A percentile compares a stretch with the other conserved stretches of the same genome.
Conservation (phyloP, 2,797 vertebrate genomes). For the Sternarchorhynchus goeldii region DNA sequence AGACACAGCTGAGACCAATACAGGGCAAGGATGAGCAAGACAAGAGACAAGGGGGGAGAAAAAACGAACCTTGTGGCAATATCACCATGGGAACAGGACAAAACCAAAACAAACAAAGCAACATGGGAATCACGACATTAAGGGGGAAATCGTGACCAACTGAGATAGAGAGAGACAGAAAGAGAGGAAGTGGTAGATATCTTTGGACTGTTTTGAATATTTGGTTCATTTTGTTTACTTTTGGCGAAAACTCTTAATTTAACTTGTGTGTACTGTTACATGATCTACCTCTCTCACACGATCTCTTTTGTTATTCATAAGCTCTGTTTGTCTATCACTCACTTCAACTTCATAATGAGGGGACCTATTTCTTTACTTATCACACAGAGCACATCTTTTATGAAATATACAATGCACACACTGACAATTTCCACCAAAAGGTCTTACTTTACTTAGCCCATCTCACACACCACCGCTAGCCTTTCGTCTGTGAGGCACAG, state of each 20-base stretch:
- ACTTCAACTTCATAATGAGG: not conserved
- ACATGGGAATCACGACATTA: not conserved
- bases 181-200: not conserved
- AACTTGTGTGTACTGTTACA: constrained; percentile 30
- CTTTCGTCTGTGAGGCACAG: constrained; percentile 39
- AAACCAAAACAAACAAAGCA: too few species aligned
- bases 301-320: constrained; percentile 28
- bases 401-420: not conserved
- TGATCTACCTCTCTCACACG: constrained; percentile 29
- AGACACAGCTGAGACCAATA: too few species aligned
- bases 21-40: too few species aligned
- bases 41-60: too few species aligned
- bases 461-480: constrained; percentile 36
- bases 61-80: too few species aligned
- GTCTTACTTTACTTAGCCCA: constrained; percentile 32
- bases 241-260: constrained; percentile 36
- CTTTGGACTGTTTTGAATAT: constrained; percentile 24
- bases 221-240: constrained; percentile 40
- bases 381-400: too few species aligned
- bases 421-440: constrained; percentile 51
- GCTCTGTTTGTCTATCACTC: constrained; percentile 11
- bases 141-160: not conserved
- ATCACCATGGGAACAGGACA: too few species aligned
- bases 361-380: too few species aligned
- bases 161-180: constrained; percentile 17